Conservation (phyloP, 2,888 invertebrate species). For the Trachelus troglodyta region DNA sequence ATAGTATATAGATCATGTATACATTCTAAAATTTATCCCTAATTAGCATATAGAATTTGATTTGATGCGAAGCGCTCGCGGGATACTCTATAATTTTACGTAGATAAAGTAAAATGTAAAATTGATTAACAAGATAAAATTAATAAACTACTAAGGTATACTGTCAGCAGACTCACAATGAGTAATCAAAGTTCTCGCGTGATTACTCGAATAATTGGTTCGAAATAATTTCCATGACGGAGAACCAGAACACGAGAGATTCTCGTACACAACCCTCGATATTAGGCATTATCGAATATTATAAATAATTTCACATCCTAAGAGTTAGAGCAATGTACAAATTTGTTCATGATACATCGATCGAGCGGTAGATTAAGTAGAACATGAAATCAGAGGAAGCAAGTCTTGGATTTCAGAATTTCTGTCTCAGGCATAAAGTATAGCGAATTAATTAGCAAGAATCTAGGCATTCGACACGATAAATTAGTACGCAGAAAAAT, state of each 20-base stretch:
- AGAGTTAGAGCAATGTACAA: slow-evolving; percentile 4
- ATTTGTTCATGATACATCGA: background rate
- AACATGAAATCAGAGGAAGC: slow-evolving; percentile 10
- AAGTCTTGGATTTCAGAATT: slow-evolving; percentile 15
- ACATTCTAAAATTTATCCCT: slow-evolving; percentile 1
- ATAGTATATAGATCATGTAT: background rate
- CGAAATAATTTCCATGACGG: background rate
- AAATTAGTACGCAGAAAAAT: too few species aligned
- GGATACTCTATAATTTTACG: background rate
- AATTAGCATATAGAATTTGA: slow-evolving; percentile 6
- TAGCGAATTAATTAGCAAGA: background rate
- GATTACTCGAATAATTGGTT: background rate
- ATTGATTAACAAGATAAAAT: background rate
- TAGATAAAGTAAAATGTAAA: background rate
- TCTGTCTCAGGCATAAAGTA: background rate
- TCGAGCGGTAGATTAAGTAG: background rate
- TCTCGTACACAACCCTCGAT: background rate
- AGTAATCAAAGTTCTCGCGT: background rate
- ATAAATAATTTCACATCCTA: background rate
- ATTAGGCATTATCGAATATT: background rate
- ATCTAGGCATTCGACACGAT: too few species aligned
- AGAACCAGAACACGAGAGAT: background rate
- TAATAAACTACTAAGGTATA: background rate
- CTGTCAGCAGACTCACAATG: background rate
- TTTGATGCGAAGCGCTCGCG: background rate